Evolutionary conservation across 2,113 vertebrate species (phyloP).

Genomic region (Actinemys pallida): DNA sequence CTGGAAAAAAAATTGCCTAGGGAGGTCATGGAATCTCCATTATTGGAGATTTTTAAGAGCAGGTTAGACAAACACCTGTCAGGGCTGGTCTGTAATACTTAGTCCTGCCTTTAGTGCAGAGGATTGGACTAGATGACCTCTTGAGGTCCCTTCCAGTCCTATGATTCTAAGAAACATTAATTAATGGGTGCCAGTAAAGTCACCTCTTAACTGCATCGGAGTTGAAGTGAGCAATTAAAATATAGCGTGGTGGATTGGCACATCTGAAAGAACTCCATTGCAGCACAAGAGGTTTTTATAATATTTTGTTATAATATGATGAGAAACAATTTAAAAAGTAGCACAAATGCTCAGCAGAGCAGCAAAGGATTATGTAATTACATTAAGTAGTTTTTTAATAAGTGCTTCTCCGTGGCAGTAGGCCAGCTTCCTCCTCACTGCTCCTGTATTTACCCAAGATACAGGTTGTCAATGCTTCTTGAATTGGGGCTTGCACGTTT

Average conservation of each 20-base stretch:
- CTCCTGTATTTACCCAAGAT: not conserved
- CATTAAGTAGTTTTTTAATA: not conserved
- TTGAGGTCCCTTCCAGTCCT: not conserved
- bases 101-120: too few species aligned
- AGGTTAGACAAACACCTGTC: too few species aligned
- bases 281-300: not conserved
- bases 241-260: not conserved
- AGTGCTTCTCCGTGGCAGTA: not conserved
- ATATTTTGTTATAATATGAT: not conserved
- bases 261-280: not conserved
- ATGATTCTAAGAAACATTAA: not conserved
- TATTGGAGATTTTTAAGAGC: too few species aligned
- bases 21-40: too few species aligned
- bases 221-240: not conserved
- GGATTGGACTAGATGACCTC: too few species aligned
- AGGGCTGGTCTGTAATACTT: too few species aligned
- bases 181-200: not conserved
- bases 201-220: not conserved
- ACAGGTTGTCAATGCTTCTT: not conserved
- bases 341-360: not conserved
- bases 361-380: not conserved
- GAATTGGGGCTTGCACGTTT: not conserved
- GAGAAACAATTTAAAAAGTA: not conserved
- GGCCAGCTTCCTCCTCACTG: not conserved
- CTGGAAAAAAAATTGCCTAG: too few species aligned